A percentile compares a stretch with the other conserved stretches of the same genome.
Conservation (phyloP, 1,140 invertebrate genomes). For the Hesperophylax magnus region DNA sequence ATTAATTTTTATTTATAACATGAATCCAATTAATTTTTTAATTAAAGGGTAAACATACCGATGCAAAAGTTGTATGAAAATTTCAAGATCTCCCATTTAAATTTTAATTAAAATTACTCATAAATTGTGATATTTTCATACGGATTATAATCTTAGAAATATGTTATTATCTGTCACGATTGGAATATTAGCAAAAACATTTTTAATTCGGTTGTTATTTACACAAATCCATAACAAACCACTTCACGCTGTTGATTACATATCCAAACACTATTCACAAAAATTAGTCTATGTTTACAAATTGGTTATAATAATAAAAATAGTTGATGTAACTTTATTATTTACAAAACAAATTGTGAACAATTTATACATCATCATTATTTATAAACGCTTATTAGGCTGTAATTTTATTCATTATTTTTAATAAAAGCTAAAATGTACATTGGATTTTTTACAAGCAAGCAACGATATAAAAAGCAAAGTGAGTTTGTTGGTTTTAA, state of each 20-base stretch:
- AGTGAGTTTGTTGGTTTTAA: neutral
- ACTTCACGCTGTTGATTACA: neutral
- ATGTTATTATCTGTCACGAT: constrained; percentile 58
- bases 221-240: constrained; percentile 1
- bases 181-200: constrained; percentile 35
- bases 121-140: constrained; percentile 25
- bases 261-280: constrained; percentile 1
- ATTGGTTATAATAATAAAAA: constrained; percentile 37
- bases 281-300: neutral
- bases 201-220: constrained; percentile 12
- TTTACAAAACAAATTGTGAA: too few relatives aligned
- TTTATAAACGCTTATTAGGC: neutral
- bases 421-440: constrained; percentile 2
- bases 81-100: constrained; percentile 1
- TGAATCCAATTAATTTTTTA: too few relatives aligned
- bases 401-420: neutral
- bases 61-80: neutral
- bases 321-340: constrained; percentile 13
- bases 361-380: constrained; percentile 4
- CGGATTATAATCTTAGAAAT: constrained; percentile 52
- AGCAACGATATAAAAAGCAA: constrained; percentile 6
- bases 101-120: neutral
- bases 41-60: too few relatives aligned
- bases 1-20: too few relatives aligned
- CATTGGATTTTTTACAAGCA: constrained; percentile 13